Conservation (phyloP, 2,797 vertebrate species). For the Mormyrops boulengeri region DNA sequence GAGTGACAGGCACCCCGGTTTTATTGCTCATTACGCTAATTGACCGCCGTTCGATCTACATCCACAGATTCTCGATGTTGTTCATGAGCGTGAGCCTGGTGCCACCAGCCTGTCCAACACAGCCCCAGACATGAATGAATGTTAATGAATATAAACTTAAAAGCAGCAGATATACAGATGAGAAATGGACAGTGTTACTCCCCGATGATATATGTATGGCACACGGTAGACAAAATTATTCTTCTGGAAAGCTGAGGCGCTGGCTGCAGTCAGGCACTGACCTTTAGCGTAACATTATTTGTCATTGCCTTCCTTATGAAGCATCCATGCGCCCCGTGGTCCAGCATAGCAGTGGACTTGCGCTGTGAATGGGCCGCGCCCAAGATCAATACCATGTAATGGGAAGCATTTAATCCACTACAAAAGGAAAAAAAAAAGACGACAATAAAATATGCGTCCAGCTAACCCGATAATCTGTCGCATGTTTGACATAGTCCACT, state of each 20-base stretch:
- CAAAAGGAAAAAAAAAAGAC: neutral
- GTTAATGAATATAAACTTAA: neutral
- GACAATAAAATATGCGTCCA: slow-evolving; percentile 27
- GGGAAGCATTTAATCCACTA: slow-evolving; percentile 21
- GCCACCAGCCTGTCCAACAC: neutral
- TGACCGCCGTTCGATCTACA: slow-evolving; percentile 25
- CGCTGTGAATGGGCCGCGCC: slow-evolving; percentile 5
- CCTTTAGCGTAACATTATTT: neutral
- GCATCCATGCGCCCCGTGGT: neutral
- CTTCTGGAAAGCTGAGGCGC: neutral
- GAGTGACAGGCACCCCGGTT: slow-evolving; percentile 26
- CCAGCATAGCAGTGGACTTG: neutral
- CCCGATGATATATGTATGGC: neutral
- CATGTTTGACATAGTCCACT: slow-evolving; percentile 16
- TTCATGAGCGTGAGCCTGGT: neutral
- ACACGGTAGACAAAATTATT: neutral
- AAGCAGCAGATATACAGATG: neutral
- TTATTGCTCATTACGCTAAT: slow-evolving; percentile 36
- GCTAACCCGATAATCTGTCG: slow-evolving; percentile 22
- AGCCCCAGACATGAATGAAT: neutral
- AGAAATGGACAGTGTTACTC: neutral
- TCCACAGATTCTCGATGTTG: neutral
- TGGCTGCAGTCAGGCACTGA: neutral
- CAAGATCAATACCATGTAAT: slow-evolving; percentile 28
- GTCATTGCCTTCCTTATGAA: neutral